phyloP scores from a whole-genome alignment of 1,140 invertebrate genomes.

The Drosophila bifasciata region DNA sequence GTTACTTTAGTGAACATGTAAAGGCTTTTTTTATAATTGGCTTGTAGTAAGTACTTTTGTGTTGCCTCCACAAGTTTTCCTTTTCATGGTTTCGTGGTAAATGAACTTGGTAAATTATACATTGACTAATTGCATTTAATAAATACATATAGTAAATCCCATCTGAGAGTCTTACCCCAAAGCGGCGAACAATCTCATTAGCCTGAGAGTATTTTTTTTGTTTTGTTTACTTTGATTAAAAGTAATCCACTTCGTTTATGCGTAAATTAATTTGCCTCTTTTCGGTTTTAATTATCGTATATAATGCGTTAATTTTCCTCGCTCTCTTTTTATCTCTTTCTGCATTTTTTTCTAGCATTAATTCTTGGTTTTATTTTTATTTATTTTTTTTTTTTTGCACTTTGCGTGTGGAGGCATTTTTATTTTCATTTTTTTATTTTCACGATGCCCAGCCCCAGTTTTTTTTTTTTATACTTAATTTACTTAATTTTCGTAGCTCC shows the following conservation, averaged over 20 bases:
- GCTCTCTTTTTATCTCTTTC: constrained; percentile 3
- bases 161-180: not conserved
- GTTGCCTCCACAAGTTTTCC: constrained; percentile 17
- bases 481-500: constrained; percentile 19
- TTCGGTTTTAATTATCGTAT: constrained; percentile 46
- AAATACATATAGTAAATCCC: constrained; percentile 5
- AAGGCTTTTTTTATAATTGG: constrained; percentile 43
- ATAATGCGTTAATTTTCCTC: constrained; percentile 39
- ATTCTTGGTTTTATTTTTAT: not conserved
- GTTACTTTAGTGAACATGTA: constrained; percentile 22
- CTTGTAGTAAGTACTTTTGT: constrained; percentile 4
- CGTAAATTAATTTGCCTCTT: not conserved
- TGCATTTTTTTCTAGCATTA: no score
- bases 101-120: constrained; percentile 30
- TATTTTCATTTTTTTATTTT: constrained; percentile 18
- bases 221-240: constrained; percentile 26
- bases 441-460: constrained; percentile 13
- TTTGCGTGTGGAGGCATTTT: constrained; percentile 17
- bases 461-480: constrained; percentile 3
- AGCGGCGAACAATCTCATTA: constrained; percentile 20
- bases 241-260: constrained; percentile 16
- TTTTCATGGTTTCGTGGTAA: constrained; percentile 16
- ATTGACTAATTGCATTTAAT: constrained; percentile 34
- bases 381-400: constrained; percentile 41
- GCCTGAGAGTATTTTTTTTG: not conserved